These are phyloP conservation scores for Rattus rattus DNA, from an alignment of 2,113 vertebrate genomes.

Conservation along the genomic window DNA sequence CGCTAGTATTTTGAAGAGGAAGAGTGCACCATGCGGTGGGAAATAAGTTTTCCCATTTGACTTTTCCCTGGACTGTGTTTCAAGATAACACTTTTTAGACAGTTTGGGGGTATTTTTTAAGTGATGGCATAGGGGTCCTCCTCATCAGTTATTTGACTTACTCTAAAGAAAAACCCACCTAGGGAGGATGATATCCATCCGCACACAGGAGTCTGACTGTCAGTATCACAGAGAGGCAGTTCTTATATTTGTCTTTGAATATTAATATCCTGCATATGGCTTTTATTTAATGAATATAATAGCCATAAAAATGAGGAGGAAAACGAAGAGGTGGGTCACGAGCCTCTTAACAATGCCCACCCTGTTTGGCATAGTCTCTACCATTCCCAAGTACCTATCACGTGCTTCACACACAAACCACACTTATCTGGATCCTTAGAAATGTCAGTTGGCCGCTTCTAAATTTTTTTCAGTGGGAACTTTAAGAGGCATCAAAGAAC, in stretches of 20 bases:
- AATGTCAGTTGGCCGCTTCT: background rate
- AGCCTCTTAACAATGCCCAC: background rate
- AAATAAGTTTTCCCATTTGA: conserved; percentile 66
- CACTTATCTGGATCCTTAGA: background rate
- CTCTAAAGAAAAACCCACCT: background rate
- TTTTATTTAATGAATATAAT: background rate
- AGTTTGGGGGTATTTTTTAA: background rate
- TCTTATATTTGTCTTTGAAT: background rate
- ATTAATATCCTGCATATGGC: background rate
- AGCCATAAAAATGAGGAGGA: background rate
- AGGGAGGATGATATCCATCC: background rate
- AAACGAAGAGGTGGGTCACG: background rate
- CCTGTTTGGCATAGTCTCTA: background rate
- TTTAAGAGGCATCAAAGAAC: background rate
- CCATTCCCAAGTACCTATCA: background rate
- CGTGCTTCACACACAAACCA: background rate
- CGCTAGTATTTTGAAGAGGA: conserved; percentile 60
- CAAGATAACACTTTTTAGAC: conserved; percentile 50
- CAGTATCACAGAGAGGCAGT: background rate
- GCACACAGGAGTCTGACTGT: background rate
- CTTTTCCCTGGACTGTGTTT: conserved; percentile 55
- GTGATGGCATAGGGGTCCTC: background rate
- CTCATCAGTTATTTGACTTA: background rate
- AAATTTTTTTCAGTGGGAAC: background rate
- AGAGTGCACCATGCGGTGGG: conserved; percentile 37